Evolutionary conservation across 2,797 vertebrate genomes (phyloP).

Genomic region (Melanotaenia parkinsoni): DNA sequence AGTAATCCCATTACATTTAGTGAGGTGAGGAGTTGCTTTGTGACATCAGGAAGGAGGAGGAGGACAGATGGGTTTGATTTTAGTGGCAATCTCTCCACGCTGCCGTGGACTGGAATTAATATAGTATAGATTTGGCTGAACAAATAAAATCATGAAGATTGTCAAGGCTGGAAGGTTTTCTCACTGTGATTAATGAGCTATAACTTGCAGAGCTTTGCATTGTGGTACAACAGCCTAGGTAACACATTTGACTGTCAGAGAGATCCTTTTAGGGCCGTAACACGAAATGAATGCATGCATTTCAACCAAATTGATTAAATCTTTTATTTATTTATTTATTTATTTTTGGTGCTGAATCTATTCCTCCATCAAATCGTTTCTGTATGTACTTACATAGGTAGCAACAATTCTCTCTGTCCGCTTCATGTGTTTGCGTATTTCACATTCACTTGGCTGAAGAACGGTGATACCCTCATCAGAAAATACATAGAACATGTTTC

Average conservation of each 20-base stretch:
- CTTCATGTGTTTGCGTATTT: conserved; percentile 91
- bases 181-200: neutral
- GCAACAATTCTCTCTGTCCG: conserved; percentile 89
- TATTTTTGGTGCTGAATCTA: conserved; percentile 8
- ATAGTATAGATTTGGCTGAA: neutral
- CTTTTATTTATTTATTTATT: neutral
- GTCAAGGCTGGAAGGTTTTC: neutral
- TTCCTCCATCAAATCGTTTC: neutral
- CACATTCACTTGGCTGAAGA: conserved; percentile 92
- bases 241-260: no score
- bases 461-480: conserved; percentile 91
- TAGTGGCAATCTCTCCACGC: neutral
- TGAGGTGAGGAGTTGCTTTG: conserved; percentile 36
- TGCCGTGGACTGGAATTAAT: neutral
- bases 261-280: neutral
- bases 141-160: neutral
- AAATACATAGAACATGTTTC: conserved; percentile 98
- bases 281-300: neutral
- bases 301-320: neutral
- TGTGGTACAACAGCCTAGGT: no score
- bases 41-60: conserved; percentile 16
- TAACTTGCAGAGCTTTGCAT: rapidly evolving
- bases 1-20: conserved; percentile 68
- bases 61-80: conserved; percentile 12
- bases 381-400: conserved; percentile 85